Evolutionary conservation across 1,140 invertebrate species (phyloP), one percentile per base, ranked within the genome.

Genomic region (Magallana gigas): DNA sequence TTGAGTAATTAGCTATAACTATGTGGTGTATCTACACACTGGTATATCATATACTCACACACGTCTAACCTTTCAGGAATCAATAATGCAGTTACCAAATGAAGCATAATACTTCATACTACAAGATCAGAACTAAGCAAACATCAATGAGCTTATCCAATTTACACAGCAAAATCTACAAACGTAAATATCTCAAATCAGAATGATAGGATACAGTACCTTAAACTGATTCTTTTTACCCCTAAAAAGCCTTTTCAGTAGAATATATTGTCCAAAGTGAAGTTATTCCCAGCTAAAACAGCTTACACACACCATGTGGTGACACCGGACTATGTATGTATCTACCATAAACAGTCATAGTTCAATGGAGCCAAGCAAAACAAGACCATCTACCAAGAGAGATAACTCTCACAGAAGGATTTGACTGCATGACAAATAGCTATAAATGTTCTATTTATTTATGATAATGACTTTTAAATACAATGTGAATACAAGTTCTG

Each of bases 291-390:
- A 9, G 68, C 14, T 8, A 12, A 29, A 29, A 76, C 68, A 76
- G 68, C 68, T 29, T 76, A 76, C 68, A 76, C 12, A 12, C 23
- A 12, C 68, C 68, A 76, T 76, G 68, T 76, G 68, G 68, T 76
- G 68, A 76, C 68, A 76, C 68, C 29, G 68, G 23, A 11, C 11
- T 36, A 29, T 29, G 18, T 36, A 29, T 76, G 68, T 76, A 18
- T 76, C 68, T 29, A 76, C 23, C 7, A 76, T 76, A 76, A 76
- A 76, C 68, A 76, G 68, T 76, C 68, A 76, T 76, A 48, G 68
- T 76, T 76, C 68, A 76, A 76, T 76, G 68, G 23, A 36, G 68
- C 68, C 11, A 23, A 12, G 68, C 68, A 29, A 76, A 29, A 76
- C 23, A 29, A 29, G 68, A 76, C 14, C 8, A 76, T 8, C 16